Evolutionary conservation across 2,797 vertebrate genomes (phyloP).

Genomic region (Holocentrus rufus): DNA sequence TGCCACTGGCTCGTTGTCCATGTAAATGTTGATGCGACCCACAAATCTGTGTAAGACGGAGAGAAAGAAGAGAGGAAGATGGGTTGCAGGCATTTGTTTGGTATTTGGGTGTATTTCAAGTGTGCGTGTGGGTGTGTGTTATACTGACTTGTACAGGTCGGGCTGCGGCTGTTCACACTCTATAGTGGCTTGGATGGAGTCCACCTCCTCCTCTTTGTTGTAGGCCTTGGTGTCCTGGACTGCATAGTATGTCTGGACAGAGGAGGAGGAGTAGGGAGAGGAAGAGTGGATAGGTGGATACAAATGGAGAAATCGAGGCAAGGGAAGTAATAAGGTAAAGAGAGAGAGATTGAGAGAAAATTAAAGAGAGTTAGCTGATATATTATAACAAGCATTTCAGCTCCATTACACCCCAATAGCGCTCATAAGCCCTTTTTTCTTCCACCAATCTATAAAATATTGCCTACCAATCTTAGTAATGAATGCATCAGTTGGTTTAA

Average conservation of each 20-base stretch:
- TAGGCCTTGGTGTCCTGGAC: constrained; percentile 96
- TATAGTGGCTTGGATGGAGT: constrained; percentile 90
- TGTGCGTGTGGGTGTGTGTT: constrained; percentile 2
- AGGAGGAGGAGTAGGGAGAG: neutral
- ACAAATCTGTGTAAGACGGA: constrained; percentile 86
- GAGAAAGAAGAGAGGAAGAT: neutral
- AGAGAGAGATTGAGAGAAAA: neutral
- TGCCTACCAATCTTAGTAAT: neutral
- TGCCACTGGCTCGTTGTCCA: constrained; percentile 88
- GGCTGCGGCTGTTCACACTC: constrained; percentile 99
- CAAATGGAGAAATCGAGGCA: no score
- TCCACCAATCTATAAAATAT: no score
- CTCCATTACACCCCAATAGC: no score
- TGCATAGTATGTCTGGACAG: constrained; percentile 88
- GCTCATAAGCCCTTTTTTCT: no score
- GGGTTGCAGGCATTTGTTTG: neutral
- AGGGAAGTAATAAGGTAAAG: neutral
- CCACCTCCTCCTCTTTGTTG: constrained; percentile 88
- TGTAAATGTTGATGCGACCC: constrained; percentile 95
- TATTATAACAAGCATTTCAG: no score
- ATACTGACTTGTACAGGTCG: constrained; percentile 96
- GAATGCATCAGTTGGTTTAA: no score
- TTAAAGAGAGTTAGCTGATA: neutral
- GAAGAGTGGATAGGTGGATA: neutral
- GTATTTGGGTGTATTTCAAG: neutral